A percentile compares a stretch with the other conserved stretches of the same genome.
These are phyloP conservation scores for Phlogophora meticulosa DNA, from an alignment of 2,888 invertebrate species.

Conservation along the genomic window DNA sequence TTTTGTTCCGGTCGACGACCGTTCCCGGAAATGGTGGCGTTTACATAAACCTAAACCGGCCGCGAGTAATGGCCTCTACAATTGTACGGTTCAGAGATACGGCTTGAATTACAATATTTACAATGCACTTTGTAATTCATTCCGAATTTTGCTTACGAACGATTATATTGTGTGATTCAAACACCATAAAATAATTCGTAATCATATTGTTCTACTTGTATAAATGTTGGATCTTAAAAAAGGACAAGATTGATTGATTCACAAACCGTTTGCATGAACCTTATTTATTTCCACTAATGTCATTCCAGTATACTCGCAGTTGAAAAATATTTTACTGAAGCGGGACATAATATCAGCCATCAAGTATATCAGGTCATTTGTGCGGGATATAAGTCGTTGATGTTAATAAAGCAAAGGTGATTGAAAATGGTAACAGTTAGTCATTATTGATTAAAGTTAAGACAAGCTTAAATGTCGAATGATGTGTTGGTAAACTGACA, in stretches of 20 bases:
- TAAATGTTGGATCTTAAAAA: background rate
- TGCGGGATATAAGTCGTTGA: background rate
- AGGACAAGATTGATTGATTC: background rate
- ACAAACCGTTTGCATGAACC: constrained; percentile 24
- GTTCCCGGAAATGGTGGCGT: constrained; percentile 74
- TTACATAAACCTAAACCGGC: constrained; percentile 77
- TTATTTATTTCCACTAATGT: background rate
- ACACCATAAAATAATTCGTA: too few relatives aligned
- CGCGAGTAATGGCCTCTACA: constrained; percentile 73
- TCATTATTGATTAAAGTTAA: constrained; percentile 2
- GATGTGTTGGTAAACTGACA: background rate
- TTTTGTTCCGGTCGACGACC: constrained; percentile 75
- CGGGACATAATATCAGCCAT: background rate
- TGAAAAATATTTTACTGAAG: background rate
- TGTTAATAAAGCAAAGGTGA: background rate
- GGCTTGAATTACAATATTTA: constrained; percentile 58
- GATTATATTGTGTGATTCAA: constrained; percentile 4
- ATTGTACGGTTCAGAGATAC: constrained; percentile 53
- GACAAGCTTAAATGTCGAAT: background rate
- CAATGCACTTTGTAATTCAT: constrained; percentile 64
- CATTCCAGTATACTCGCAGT: too few relatives aligned
- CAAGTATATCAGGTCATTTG: background rate
- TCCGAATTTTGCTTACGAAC: constrained; percentile 50
- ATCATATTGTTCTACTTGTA: too few relatives aligned
- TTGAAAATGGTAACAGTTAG: background rate